Conservation (phyloP, 2,888 invertebrate species). For the Lasioglossum pauxillum region DNA sequence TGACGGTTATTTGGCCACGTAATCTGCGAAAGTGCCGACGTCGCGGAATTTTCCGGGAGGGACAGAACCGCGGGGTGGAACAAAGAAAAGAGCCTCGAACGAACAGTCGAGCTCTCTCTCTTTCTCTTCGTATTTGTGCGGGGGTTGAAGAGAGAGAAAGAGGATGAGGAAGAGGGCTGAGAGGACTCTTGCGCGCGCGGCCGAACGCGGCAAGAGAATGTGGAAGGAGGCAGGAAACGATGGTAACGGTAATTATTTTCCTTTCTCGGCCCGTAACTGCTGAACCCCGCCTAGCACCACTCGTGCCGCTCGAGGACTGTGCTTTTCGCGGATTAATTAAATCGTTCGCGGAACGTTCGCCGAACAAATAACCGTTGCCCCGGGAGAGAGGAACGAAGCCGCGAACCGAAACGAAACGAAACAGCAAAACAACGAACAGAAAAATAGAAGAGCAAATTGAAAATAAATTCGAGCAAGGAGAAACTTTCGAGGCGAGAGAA, state of each 20-base stretch:
- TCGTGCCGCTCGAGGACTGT: conserved; percentile 63
- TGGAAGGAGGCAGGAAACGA: conserved; percentile 61
- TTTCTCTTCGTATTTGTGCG: background rate
- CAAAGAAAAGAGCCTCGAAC: conserved; percentile 3
- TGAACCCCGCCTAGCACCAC: conserved; percentile 60
- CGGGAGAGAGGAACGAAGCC: conserved; percentile 35
- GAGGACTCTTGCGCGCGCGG: background rate
- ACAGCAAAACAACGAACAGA: conserved; percentile 19
- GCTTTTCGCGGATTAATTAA: conserved; percentile 80
- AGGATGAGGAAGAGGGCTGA: conserved; percentile 13
- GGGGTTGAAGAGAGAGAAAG: background rate
- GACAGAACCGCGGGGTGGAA: conserved; percentile 15
- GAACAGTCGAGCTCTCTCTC: background rate
- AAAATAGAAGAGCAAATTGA: conserved; percentile 35
- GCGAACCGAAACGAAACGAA: conserved; percentile 29
- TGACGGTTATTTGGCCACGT: conserved; percentile 55
- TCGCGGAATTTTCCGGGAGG: conserved; percentile 60
- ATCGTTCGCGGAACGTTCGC: conserved; percentile 73
- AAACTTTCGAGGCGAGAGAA: conserved; percentile 36
- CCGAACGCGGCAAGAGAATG: conserved; percentile 47
- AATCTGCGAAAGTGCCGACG: conserved; percentile 63
- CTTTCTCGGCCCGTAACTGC: conserved; percentile 70
- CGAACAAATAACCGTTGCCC: conserved; percentile 75
- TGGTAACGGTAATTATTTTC: conserved; percentile 77
- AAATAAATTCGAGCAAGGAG: conserved; percentile 48